Evolutionary conservation across 2,113 vertebrate species (phyloP), one percentile per base, ranked within the genome.

Genomic region (Montifringilla adamsi): DNA sequence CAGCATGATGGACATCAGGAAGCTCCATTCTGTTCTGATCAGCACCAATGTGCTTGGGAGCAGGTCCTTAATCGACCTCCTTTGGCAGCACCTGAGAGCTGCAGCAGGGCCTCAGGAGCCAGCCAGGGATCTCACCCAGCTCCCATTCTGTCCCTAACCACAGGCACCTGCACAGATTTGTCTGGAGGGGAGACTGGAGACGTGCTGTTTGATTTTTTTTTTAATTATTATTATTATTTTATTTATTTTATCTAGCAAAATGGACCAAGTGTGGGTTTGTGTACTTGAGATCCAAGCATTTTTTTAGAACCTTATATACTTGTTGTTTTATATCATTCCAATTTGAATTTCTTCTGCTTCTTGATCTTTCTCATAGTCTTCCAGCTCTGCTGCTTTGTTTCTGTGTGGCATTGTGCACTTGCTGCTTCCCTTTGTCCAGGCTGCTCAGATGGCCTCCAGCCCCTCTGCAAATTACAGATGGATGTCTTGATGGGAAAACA

Each of bases 11-110:
- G 64, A 41, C 60, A 19, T 15, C 1, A 13, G 43, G 77, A 10
- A 31, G 26, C 5, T 63, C 52, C 84, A 2, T 64, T 86, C 52
- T 44, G 2, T 39, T 80, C n/a, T 44, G 76, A 87, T 84, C 76
- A 89, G 64, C 64, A 53, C 12, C 8, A 9, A 6, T 16, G 47
- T 81, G 5, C 41, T 17, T 15, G 56, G 59, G 80, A 89, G 56
- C 31, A 7, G 4, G 8, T 50, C 59, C n/a, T 1, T 22, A 3
- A 17, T 21, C 0, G 0, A 13, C 28, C 28, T 0, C 41, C 56
- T 68, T 67, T 69, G 22, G 18, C 41, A 13, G 35, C 7, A 15
- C 3, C 64, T 13, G 52, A 60, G 56, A 26, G 67, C 31, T 41
- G 62, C 75, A 50, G 64, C 12, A 46, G n/a, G 41, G 37, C 44